Conservation (phyloP, 2,113 vertebrate genomes). For the Engraulis encrasicolus region DNA sequence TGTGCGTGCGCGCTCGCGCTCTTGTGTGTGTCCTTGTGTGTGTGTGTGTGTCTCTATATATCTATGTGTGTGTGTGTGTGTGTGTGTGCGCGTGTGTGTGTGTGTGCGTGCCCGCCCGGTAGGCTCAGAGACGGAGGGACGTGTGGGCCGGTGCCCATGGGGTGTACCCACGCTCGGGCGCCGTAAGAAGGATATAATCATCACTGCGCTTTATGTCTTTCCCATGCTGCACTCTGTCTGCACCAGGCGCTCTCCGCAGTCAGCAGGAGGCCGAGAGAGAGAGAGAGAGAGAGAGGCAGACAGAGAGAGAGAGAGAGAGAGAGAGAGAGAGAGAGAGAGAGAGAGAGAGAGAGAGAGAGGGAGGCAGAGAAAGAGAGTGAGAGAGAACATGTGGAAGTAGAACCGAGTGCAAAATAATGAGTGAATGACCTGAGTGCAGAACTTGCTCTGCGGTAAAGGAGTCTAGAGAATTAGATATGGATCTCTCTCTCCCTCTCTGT, state of each 20-base stretch:
- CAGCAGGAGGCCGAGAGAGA: constrained; percentile 28
- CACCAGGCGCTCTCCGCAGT: background rate
- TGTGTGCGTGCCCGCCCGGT: background rate
- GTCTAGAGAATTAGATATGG: background rate
- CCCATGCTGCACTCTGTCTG: background rate
- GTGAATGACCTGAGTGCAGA: background rate
- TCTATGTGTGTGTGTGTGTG: background rate
- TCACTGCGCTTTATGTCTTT: background rate
- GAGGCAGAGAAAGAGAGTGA: constrained; percentile 4
- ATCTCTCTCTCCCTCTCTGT: background rate
- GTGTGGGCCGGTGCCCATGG: background rate
- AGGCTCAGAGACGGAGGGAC: background rate
- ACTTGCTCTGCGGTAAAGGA: background rate
- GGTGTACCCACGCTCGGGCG: background rate
- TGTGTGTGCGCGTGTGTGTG: constrained; percentile 2
- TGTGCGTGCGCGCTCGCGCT: no score
- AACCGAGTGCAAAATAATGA: background rate
- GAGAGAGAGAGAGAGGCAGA: constrained; percentile 23
- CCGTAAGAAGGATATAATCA: constrained; percentile 27
- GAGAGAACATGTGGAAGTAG: constrained; percentile 9
- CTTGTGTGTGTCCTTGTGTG: no score
- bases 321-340: constrained; percentile 31
- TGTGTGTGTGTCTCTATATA: no score
- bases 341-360: background rate
- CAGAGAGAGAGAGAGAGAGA: constrained; percentile 33